Evolutionary conservation across 1,140 invertebrate genomes (phyloP).

Genomic region (Brachionus koreanus): DNA sequence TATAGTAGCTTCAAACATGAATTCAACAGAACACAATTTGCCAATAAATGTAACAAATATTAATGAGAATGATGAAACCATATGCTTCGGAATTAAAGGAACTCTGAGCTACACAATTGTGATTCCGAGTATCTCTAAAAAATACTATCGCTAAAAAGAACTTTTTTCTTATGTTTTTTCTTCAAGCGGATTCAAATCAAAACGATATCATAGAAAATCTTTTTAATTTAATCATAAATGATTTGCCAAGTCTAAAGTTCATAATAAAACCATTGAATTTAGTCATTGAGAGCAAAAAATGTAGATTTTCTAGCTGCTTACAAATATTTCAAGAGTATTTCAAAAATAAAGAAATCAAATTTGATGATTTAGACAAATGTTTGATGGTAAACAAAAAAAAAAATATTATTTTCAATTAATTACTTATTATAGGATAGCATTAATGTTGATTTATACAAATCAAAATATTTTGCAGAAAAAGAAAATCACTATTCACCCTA

Average conservation of each 20-base stretch:
- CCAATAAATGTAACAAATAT: background rate
- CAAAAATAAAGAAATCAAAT: background rate
- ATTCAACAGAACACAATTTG: background rate
- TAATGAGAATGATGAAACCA: background rate
- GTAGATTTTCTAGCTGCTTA: background rate
- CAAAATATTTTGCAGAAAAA: background rate
- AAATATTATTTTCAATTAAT: background rate
- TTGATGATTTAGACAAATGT: background rate
- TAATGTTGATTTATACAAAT: background rate
- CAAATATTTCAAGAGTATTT: background rate
- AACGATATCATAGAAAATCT: background rate
- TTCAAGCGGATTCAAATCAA: constrained; percentile 18
- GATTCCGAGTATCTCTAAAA: background rate
- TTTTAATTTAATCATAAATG: background rate
- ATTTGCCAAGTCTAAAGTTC: background rate
- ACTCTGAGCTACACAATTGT: background rate
- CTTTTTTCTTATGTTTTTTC: too few species aligned
- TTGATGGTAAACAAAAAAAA: background rate
- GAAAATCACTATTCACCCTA: constrained; percentile 18
- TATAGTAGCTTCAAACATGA: background rate
- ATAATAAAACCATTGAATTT: background rate
- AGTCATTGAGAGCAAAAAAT: background rate
- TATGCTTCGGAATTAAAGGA: constrained; percentile 1
- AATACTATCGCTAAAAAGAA: too few species aligned
- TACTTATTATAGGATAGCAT: background rate